A percentile compares a stretch with the other conserved stretches of the same genome.
phyloP scores from a whole-genome alignment of 2,113 vertebrate genomes.

The Gymnobelideus leadbeateri region DNA sequence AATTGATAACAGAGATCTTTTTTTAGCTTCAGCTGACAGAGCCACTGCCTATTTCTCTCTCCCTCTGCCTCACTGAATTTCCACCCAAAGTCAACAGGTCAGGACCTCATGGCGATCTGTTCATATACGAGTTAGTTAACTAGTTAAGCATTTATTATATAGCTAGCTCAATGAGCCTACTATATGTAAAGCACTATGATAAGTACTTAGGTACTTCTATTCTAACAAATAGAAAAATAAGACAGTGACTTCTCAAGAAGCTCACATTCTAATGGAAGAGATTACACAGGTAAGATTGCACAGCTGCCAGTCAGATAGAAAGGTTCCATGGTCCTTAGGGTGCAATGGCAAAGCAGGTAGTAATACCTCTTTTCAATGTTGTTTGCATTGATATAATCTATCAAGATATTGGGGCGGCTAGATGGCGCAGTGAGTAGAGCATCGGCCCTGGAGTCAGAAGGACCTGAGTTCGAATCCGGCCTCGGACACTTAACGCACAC shows the following conservation, averaged over 20 bases:
- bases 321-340: not conserved
- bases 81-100: not conserved
- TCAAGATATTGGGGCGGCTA: too few species aligned
- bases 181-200: not conserved
- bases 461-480: too few species aligned
- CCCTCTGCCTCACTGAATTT: not conserved
- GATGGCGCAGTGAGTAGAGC: too few species aligned
- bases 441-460: too few species aligned
- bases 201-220: not conserved
- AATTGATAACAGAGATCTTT: not conserved
- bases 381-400: not conserved
- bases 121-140: not conserved
- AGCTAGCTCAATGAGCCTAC: not conserved
- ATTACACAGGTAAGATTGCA: not conserved
- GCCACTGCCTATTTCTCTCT: not conserved
- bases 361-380: not conserved
- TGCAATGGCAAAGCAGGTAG: not conserved
- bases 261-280: not conserved
- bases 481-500: too few species aligned
- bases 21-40: not conserved
- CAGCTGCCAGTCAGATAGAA: not conserved
- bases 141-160: not conserved
- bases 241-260: not conserved
- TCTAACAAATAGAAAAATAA: not conserved
- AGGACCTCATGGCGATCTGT: not conserved